Evolutionary conservation across 2,113 vertebrate species (phyloP), one percentile per base, ranked within the genome.

Genomic region (Phainopepla nitens): DNA sequence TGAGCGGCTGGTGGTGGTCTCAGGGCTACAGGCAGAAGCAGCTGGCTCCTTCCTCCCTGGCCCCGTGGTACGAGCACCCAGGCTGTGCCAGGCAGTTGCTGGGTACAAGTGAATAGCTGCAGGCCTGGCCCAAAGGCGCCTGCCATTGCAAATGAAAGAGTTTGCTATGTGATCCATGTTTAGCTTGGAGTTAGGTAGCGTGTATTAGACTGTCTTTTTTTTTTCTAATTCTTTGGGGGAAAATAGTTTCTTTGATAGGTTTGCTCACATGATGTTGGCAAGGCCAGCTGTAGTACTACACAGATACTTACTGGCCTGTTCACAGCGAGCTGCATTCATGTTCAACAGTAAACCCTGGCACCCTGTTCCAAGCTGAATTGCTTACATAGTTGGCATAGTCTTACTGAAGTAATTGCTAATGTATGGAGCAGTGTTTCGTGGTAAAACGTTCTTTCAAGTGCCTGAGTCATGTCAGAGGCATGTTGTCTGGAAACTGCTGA

Each of bases 391-490:
- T 91, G 92, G 93, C 89, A 62, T 88, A 39, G 82, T 71, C 86
- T 65, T 80, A 41, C 76, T 77, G 24, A 84, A 94, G 85, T 89
- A 69, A 50, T 92, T 82, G 86, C 68, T 88, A 42, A 79, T 94
- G 36, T 93, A 65, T 95, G 94, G 92, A 91, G 61, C 84, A 81
- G 83, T 96, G 84, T 96, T 90, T 71, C 13, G 3, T 35, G 49
- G 72, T 73, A 53, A 76, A n/a, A 62, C 33, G 15, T 49, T 60
- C 75, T 73, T 95, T 93, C 87, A 86, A 96, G 90, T 90, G 90
- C 50, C 68, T 94, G 95, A 96, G 83, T 96, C 94, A 95, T 62
- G 50, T 70, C 87, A 75, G 25, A 97, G 89, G 94, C 89, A 96
- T 73, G 76, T 62, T 90, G 86, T 89, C 80, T 93, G 93, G 86